Conservation (phyloP, 2,888 invertebrate genomes). For the Cryptocephalus moraei region DNA sequence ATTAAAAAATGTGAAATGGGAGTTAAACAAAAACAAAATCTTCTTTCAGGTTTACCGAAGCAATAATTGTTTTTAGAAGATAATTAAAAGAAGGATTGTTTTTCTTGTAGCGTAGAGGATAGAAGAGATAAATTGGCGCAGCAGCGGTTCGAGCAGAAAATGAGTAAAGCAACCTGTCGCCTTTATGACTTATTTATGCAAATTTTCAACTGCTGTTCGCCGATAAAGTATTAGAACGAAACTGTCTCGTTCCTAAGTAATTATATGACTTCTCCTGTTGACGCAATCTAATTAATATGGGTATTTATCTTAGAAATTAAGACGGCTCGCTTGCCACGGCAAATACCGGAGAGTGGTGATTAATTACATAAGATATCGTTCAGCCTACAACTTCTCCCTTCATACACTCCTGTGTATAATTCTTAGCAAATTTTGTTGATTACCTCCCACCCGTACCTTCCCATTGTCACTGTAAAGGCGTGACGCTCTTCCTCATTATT, state of each 20-base stretch:
- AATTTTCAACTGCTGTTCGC: slow-evolving; percentile 32
- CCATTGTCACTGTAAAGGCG: neutral
- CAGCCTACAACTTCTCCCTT: neutral
- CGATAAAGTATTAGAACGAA: slow-evolving; percentile 39
- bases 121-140: no score
- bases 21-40: no score
- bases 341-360: slow-evolving; percentile 35
- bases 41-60: no score
- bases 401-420: slow-evolving; percentile 1
- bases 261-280: slow-evolving; percentile 38
- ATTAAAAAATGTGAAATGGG: no score
- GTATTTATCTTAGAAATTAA: slow-evolving; percentile 40
- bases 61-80: no score
- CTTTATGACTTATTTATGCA: slow-evolving; percentile 34
- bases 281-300: slow-evolving; percentile 39
- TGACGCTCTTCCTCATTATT: no score
- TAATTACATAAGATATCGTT: slow-evolving; percentile 35
- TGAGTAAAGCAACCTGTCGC: slow-evolving; percentile 6
- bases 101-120: no score
- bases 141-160: no score
- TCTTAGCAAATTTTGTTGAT: slow-evolving; percentile 2
- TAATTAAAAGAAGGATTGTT: no score
- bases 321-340: slow-evolving; percentile 36
- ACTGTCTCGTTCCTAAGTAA: slow-evolving; percentile 37
- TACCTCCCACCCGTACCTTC: neutral